Conservation (phyloP, 1,140 invertebrate genomes). For the Pteromalus puparum region DNA sequence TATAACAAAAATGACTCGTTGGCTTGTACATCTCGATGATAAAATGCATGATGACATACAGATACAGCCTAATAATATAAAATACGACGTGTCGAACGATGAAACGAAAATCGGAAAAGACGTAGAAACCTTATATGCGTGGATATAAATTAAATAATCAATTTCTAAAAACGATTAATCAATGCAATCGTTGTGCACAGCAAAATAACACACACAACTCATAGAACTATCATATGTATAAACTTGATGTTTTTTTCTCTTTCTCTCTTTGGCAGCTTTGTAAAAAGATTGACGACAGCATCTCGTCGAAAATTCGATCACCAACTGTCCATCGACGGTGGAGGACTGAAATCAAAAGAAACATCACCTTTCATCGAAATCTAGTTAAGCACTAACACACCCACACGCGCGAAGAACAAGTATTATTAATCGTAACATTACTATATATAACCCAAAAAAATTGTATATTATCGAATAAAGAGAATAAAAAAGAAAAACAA, state of each 20-base stretch:
- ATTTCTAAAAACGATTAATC: too few relatives aligned
- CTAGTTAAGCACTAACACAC: not conserved
- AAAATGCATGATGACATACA: too few relatives aligned
- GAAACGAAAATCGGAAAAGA: too few relatives aligned
- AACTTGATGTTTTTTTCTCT: not conserved
- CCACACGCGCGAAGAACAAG: not conserved
- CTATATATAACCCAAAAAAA: not conserved
- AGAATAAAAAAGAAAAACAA: constrained; percentile 23
- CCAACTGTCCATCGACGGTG: constrained; percentile 65
- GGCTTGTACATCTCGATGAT: too few relatives aligned
- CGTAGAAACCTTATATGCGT: too few relatives aligned
- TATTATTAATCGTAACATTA: not conserved
- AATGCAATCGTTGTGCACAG: too few relatives aligned
- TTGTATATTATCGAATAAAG: not conserved
- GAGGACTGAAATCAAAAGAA: constrained; percentile 59
- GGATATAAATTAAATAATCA: too few relatives aligned
- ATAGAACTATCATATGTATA: too few relatives aligned
- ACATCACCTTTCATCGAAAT: not conserved
- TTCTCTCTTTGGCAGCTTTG: constrained; percentile 13
- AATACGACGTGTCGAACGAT: too few relatives aligned
- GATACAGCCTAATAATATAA: too few relatives aligned
- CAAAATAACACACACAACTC: too few relatives aligned
- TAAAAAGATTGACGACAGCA: not conserved
- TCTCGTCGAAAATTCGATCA: constrained; percentile 49
- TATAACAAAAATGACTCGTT: not conserved